A percentile compares a stretch with the other conserved stretches of the same genome.
Evolutionary conservation across 2,797 vertebrate genomes (phyloP).

Genomic region (Cryptoblepharus egeriae): DNA sequence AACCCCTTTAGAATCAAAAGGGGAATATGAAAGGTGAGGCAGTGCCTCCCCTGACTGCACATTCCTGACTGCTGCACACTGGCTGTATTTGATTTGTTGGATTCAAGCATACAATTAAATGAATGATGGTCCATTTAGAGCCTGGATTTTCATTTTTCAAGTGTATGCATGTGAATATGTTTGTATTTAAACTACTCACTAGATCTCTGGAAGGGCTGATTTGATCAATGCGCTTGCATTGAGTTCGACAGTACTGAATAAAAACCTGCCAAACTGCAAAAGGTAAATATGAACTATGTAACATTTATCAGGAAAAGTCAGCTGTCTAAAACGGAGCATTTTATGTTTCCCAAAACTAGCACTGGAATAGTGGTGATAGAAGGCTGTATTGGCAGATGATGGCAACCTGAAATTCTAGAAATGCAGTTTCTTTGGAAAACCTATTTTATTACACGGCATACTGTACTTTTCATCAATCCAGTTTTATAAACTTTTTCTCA

Average conservation of each 20-base stretch:
- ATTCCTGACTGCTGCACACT: too few relatives aligned
- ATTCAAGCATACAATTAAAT: too few relatives aligned
- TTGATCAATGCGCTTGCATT: fast-evolving
- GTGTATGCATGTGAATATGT: too few relatives aligned
- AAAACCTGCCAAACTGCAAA: neutral
- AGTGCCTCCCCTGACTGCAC: too few relatives aligned
- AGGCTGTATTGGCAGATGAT: neutral
- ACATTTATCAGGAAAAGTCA: neutral
- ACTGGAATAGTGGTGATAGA: neutral
- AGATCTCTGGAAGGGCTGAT: neutral
- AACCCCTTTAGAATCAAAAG: too few relatives aligned
- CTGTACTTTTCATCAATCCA: conserved; percentile 30
- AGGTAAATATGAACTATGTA: neutral
- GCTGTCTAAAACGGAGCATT: neutral
- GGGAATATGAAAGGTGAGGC: too few relatives aligned
- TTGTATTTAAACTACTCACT: too few relatives aligned
- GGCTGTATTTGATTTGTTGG: too few relatives aligned
- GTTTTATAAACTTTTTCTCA: conserved; percentile 24
- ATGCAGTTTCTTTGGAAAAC: conserved; percentile 12
- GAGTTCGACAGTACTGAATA: fast-evolving
- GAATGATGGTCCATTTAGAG: too few relatives aligned
- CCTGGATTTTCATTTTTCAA: too few relatives aligned
- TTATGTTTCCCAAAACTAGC: conserved; percentile 39
- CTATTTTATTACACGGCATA: conserved; percentile 15
- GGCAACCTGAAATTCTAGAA: conserved; percentile 22